Conservation (phyloP, 2,888 invertebrate genomes). For the Eilema griseolum region DNA sequence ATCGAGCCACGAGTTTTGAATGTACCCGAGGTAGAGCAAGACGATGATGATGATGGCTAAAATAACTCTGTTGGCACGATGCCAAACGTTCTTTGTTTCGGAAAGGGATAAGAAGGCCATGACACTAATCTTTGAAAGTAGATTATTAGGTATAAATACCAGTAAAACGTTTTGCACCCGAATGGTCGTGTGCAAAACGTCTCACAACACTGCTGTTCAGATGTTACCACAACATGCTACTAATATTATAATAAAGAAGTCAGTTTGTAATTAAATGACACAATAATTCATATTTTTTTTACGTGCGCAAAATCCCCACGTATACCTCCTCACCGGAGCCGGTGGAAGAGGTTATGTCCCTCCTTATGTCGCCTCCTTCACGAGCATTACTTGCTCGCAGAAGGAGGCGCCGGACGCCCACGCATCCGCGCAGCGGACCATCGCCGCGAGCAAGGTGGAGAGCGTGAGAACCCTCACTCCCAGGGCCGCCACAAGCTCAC, state of each 20-base stretch:
- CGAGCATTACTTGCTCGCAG: no score
- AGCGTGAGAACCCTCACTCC: no score
- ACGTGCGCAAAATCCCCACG: no score
- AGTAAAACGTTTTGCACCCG: slow-evolving; percentile 6
- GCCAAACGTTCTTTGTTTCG: slow-evolving; percentile 34
- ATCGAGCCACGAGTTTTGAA: background rate
- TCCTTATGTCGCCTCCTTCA: no score
- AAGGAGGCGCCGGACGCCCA: no score
- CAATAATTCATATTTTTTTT: no score
- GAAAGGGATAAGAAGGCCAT: slow-evolving; percentile 17
- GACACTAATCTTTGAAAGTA: slow-evolving; percentile 21
- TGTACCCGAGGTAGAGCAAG: background rate
- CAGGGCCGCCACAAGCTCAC: no score
- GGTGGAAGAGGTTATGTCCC: no score
- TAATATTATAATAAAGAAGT: background rate
- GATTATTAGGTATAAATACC: background rate
- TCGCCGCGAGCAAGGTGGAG: no score
- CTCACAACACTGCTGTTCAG: background rate
- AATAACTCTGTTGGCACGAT: slow-evolving; percentile 22
- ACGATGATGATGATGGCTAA: background rate
- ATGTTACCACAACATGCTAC: background rate
- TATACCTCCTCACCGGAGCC: no score
- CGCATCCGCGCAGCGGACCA: no score
- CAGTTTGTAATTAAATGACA: background rate
- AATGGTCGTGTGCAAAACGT: slow-evolving; percentile 1